Evolutionary conservation across 1,140 invertebrate genomes (phyloP), one percentile per base, ranked within the genome.

Genomic region (Trachymyrmex septentrionalis): DNA sequence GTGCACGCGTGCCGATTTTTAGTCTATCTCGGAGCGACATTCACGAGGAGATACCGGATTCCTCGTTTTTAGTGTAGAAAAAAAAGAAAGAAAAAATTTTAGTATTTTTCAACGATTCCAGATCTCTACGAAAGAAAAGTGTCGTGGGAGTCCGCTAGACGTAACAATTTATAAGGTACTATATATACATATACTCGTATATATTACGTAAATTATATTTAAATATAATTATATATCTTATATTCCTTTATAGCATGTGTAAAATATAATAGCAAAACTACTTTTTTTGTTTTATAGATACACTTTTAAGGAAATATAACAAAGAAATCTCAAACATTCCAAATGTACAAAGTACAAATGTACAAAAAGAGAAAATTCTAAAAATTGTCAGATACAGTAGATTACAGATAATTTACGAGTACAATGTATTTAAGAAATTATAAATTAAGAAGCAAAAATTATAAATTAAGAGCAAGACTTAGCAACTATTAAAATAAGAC

Each of bases 401-500:
- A n/a, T n/a, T n/a, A n/a, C n/a, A 55, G 50, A 72, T n/a, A 55
- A 34, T 9, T 30, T 55, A 55, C 16, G 50, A 72, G 5, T 34
- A 6, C 24, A 50, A 34, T 38, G 76, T 50, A 63, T 78, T 16
- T 30, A 53, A n/a, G n/a, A n/a, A n/a, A n/a, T n/a, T n/a, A n/a
- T n/a, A n/a, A n/a, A n/a, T n/a, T n/a, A n/a, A n/a, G n/a, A n/a
- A n/a, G n/a, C n/a, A 53, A 7, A 66, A 50, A 2, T 78, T 0
- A 78, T 78, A 3, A 9, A 66, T 27, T 24, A 78, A 48, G 61
- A 78, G 16, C 38, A 78, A 66, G 1, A n/a, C n/a, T n/a, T 78
- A 72, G 48, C 69, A 3, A 10, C 9, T 72, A 24, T 3, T 2
- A 72, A 72, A 53, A 7, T 50, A 53, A 72, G 16, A 53, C 69